These are phyloP conservation scores for Pegoplata infirma DNA, from an alignment of 2,888 invertebrate genomes.

Conservation along the genomic window DNA sequence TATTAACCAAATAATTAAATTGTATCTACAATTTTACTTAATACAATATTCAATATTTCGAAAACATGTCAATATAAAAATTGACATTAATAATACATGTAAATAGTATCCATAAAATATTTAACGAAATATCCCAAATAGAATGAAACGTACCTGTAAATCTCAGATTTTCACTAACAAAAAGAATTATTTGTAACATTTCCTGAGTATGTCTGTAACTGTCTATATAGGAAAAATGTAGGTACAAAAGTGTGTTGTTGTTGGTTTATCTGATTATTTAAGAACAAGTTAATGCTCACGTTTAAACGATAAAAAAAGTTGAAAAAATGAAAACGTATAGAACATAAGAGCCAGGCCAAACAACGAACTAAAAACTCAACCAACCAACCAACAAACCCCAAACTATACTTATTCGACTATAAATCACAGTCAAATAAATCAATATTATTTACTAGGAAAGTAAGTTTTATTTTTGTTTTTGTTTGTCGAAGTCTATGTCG, in stretches of 20 bases:
- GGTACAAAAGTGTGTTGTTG: background rate
- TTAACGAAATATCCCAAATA: background rate
- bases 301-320: slow-evolving; percentile 38
- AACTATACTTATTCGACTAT: slow-evolving; percentile 31
- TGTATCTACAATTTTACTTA: too few relatives aligned
- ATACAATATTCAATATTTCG: slow-evolving; percentile 40
- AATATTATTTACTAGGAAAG: slow-evolving; percentile 48
- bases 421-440: slow-evolving; percentile 57
- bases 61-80: slow-evolving; percentile 36
- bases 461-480: slow-evolving; percentile 14
- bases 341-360: background rate
- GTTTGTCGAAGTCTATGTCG: too few relatives aligned
- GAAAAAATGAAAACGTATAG: too few relatives aligned
- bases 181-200: background rate
- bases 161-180: background rate
- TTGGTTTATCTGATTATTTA: slow-evolving; percentile 45
- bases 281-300: slow-evolving; percentile 53
- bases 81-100: slow-evolving; percentile 29
- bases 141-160: background rate
- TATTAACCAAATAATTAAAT: too few relatives aligned
- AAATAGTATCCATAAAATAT: background rate
- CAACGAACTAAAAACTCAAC: too few relatives aligned
- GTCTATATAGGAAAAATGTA: background rate
- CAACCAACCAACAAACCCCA: too few relatives aligned
- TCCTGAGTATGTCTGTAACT: background rate